These are phyloP conservation scores for Diacarnus erythraeanus DNA, from an alignment of 37 sponge, comb jelly and placozoan species.

Conservation along the genomic window DNA sequence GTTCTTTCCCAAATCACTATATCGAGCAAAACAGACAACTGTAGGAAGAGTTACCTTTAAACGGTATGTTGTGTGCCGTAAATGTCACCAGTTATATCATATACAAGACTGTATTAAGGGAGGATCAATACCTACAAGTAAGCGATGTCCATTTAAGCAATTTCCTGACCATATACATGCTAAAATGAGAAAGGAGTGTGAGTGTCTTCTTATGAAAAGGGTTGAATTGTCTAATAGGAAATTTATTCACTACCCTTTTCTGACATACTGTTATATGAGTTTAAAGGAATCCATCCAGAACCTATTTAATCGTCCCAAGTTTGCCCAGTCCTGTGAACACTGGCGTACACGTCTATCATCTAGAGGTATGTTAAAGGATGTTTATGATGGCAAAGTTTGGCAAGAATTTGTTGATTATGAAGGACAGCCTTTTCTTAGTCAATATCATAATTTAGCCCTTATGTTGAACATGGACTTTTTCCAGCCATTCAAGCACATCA, in stretches of 20 bases:
- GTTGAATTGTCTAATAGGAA: neutral
- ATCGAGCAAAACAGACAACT: neutral
- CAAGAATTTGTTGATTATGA: conserved; percentile 30
- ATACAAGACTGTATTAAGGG: too few species aligned
- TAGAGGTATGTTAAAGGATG: conserved; percentile 24
- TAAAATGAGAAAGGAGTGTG: neutral
- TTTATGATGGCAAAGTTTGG: conserved; percentile 75
- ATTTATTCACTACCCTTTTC: conserved; percentile 23
- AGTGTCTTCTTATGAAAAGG: neutral
- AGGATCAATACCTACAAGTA: neutral
- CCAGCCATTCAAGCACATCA: conserved; percentile 32
- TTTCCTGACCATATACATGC: neutral
- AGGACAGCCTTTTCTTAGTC: conserved; percentile 21
- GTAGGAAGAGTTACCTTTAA: neutral
- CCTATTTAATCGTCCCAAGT: conserved; percentile 15
- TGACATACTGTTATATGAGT: conserved; percentile 40
- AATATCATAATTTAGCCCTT: conserved; percentile 6
- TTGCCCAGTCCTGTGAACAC: conserved; percentile 31
- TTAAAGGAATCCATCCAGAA: conserved; percentile 11
- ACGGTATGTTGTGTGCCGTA: neutral
- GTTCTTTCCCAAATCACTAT: neutral
- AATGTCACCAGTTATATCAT: too few species aligned
- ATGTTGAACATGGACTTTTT: conserved; percentile 55
- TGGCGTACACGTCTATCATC: conserved; percentile 10
- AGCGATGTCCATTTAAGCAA: neutral